Base-by-base conservation (phyloP, 1,140 invertebrate genomes). In the Zaprionus tsacasi region DNA sequence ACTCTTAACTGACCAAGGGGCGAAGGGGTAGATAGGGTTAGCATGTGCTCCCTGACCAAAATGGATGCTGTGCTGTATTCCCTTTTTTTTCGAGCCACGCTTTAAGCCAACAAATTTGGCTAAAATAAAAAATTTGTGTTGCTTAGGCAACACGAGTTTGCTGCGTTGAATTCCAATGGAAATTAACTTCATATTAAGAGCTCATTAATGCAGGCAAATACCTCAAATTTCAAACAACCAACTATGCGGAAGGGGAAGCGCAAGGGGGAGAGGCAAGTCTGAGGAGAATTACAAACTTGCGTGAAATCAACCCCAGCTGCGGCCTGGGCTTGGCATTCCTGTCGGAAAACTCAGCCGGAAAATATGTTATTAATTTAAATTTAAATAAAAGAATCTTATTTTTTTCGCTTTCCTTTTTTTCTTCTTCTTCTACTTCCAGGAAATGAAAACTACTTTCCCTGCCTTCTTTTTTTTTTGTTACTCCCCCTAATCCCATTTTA, bases 361-460 rank as follows among this genome's bases (percentile, higher is more conserved):
- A 89, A 91, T 89, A 89, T 89, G 87, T 89, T 91, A 89, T 89
- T 89, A 89, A 89, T 89, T 82, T 72, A 91, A 89, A 89, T 89
- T 89, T 91, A 91, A 91, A 91, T 86, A 89, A 89, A 91, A 70
- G 60, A 67, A 82, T 87, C 27, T 50, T 21, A 21, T 21, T 81
- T 78, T 40, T 25, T 63, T 15, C 38, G 27, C 40, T 48, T 64
- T 73, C 58, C 12, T 40, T 33, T 40, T 33, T 30, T 15, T 45
- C 45, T 65, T 66, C 38, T 36, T 56, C 25, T 71, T 48, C 8
- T 10, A 25, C 43, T 70, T 61, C 50, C 43, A n/a, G 54, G 54
- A 71, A 67, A 76, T 75, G 64, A 70, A 80, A 87, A 87, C 83
- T 87, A 83, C 83, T 87, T 82, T 80, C 67, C 80, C 6, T 43